Base-by-base conservation (phyloP, 1,140 invertebrate species). In the Drosophila funebris region DNA sequence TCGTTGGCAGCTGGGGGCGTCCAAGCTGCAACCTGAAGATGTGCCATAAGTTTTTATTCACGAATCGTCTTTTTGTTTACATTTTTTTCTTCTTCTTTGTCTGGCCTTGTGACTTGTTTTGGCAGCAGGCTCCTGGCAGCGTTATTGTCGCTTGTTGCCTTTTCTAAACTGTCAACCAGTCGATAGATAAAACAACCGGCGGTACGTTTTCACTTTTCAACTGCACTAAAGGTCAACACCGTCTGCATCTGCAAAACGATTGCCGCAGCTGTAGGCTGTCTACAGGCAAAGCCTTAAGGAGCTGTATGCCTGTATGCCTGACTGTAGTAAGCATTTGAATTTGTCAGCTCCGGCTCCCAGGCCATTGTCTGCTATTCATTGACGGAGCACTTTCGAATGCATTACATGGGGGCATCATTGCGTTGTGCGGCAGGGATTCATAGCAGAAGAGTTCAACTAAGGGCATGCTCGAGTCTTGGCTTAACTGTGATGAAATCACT, bases 131-230 rank as follows among this genome's bases (percentile, higher is more conserved):
- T 71, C 52, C 73, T 71, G 60, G 46, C 37, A 33, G 36, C 33
- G 22, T 43, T 56, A 61, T 61, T 73, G 85, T 77, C 58, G 37
- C 14, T 39, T 43, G 56, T 36, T 78, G 70, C 69, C 83, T 82
- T 88, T 88, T 78, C 84, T 83, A 88, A 88, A 88, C 84, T 88
- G 83, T 83, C 83, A 88, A 88, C 84, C 66, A 61, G 48, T 60
- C 56, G 58, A 64, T 62, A 66, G 63, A 41, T 56, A 60, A 73
- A 73, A 22, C 58, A 53, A 13, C 41, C 56, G 31, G 52, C 36
- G 61, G 39, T 74, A 63, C 74, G 87, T 88, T 88, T 88, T 88
- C 83, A 88, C 83, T 88, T 88, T 88, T 89, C 78, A 88, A 63
- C 69, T 24, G 60, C 37, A 33, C 64, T 56, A 88, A 88, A 89